Conservation (phyloP, 2,888 invertebrate species). For the Neoascia interrupta region DNA sequence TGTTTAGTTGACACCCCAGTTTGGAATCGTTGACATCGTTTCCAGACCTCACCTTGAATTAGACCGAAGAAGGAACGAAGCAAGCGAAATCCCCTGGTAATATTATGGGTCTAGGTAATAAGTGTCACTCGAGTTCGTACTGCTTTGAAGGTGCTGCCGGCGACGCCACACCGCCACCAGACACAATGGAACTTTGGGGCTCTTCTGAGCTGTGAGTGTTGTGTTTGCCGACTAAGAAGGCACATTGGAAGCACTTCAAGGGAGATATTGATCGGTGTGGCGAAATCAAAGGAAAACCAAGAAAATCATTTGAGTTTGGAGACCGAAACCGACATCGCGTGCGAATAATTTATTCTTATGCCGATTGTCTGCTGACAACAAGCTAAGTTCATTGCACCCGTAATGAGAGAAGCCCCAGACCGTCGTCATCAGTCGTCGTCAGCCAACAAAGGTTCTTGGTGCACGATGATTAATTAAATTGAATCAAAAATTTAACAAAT, state of each 20-base stretch:
- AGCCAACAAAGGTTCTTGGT: conserved; percentile 46
- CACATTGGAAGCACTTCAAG: conserved; percentile 63
- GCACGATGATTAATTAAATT: conserved; percentile 58
- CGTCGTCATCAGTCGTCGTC: conserved; percentile 21
- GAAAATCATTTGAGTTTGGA: conserved; percentile 36
- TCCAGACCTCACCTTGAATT: conserved; percentile 62
- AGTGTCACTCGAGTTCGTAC: conserved; percentile 46
- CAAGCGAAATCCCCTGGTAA: conserved; percentile 26
- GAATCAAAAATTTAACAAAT: conserved; percentile 31
- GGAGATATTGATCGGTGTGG: conserved; percentile 58
- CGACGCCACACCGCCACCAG: too few relatives aligned
- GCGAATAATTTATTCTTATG: conserved; percentile 62
- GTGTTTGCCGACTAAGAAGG: conserved; percentile 26
- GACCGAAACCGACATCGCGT: conserved; percentile 54
- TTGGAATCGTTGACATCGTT: conserved; percentile 53
- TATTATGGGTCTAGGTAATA: conserved; percentile 56
- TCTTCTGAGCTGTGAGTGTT: conserved; percentile 41
- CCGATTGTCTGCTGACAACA: conserved; percentile 39
- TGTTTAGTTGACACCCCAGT: conserved; percentile 43
- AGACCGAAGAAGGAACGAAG: conserved; percentile 13
- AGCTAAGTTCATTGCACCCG: conserved; percentile 3
- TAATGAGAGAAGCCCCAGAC: too few relatives aligned
- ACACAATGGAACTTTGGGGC: conserved; percentile 48
- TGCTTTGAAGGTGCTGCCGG: conserved; percentile 31
- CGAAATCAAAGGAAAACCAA: conserved; percentile 12